These are phyloP conservation scores for Galeopterus variegatus DNA, from an alignment of 2,113 vertebrate species.

Conservation along the genomic window DNA sequence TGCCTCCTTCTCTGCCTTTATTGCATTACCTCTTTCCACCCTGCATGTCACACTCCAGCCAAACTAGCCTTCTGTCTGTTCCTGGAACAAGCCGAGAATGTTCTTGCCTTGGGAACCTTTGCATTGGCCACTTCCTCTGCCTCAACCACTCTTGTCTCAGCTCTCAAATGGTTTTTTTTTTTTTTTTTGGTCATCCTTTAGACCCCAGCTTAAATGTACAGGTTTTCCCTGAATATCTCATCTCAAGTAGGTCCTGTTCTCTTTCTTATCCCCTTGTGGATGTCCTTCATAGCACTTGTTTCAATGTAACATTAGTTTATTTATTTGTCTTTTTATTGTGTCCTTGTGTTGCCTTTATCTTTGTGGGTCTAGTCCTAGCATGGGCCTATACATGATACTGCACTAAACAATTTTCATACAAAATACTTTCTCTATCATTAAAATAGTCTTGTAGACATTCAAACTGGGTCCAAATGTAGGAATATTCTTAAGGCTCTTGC, in stretches of 20 bases:
- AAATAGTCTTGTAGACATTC: conserved; percentile 13
- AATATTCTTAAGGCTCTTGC: conserved; percentile 47
- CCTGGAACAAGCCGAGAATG: neutral
- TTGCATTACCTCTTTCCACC: neutral
- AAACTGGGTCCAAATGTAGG: neutral
- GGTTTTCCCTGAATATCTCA: neutral
- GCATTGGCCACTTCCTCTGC: neutral
- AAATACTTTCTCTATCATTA: conserved; percentile 38
- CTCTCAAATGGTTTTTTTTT: neutral
- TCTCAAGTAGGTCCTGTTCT: neutral
- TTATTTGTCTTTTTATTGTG: conserved; percentile 30
- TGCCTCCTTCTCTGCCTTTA: conserved; percentile 19
- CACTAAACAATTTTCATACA: neutral
- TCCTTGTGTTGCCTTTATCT: conserved; percentile 38
- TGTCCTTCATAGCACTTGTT: conserved; percentile 41
- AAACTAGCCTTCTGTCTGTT: conserved; percentile 20
- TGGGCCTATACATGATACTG: neutral
- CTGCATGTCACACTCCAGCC: neutral
- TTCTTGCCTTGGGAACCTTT: conserved; percentile 42
- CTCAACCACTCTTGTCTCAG: neutral
- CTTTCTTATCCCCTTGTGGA: neutral
- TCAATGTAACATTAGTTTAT: conserved; percentile 25
- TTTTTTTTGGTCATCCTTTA: neutral
- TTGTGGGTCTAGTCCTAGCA: neutral
- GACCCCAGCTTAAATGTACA: neutral